Conservation (phyloP, 1,140 invertebrate species). For the Zaprionus ornatus region DNA sequence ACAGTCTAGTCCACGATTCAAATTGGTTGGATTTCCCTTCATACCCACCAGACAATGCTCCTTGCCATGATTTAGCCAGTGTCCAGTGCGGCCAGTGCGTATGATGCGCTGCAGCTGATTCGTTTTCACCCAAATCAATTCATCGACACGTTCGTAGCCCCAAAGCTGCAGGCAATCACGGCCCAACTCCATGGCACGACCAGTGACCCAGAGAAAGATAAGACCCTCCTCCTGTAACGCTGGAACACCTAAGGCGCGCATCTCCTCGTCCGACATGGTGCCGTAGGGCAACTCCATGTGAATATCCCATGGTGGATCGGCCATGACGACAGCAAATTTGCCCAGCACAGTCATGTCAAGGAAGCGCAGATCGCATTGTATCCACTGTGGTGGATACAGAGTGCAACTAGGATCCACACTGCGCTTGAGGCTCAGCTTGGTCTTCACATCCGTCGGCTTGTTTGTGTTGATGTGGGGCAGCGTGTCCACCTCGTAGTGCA, state of each 20-base stretch:
- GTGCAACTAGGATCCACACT: constrained; percentile 86
- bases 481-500: constrained; percentile 96
- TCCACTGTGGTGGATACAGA: constrained; percentile 96
- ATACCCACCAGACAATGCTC: constrained; percentile 99
- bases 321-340: constrained; percentile 97
- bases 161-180: constrained; percentile 95
- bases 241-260: constrained; percentile 95
- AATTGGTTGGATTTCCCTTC: constrained; percentile 96
- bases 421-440: constrained; percentile 72
- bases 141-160: constrained; percentile 98
- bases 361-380: constrained; percentile 97
- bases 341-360: constrained; percentile 98
- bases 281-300: constrained; percentile 97
- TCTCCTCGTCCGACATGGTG: constrained; percentile 99
- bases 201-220: constrained; percentile 99
- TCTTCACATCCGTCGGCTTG: constrained; percentile 76
- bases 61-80: constrained; percentile 99
- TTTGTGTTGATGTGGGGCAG: constrained; percentile 83
- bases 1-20: constrained; percentile 97
- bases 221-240: constrained; percentile 97
- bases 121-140: constrained; percentile 99
- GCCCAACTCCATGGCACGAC: constrained; percentile 98
- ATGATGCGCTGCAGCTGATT: constrained; percentile 99
- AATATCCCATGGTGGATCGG: constrained; percentile 99
- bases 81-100: constrained; percentile 96